phyloP scores from a whole-genome alignment of 2,113 vertebrate genomes.

The Tragelaphus strepsiceros region DNA sequence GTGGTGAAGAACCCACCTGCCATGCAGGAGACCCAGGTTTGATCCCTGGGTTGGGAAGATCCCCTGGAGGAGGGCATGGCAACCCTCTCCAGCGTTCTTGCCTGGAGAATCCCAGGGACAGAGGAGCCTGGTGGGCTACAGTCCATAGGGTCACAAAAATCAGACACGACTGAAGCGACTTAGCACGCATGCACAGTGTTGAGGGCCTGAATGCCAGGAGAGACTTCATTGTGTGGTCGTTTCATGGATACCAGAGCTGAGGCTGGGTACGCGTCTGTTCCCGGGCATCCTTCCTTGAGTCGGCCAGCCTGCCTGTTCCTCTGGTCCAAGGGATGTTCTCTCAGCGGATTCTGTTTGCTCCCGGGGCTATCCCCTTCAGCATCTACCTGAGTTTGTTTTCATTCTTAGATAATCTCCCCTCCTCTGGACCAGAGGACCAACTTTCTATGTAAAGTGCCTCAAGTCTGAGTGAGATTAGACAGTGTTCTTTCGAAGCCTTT shows the following conservation, averaged over 20 bases:
- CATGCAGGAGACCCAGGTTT: background rate
- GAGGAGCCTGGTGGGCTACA: background rate
- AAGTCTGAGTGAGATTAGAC: accelerated
- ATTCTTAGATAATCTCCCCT: too few relatives aligned
- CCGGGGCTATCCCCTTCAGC: background rate
- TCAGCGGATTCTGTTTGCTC: background rate
- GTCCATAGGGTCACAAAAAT: background rate
- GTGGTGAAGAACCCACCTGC: background rate
- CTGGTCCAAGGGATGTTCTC: too few relatives aligned
- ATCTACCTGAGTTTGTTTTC: background rate
- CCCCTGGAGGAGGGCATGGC: background rate
- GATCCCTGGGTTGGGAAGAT: background rate
- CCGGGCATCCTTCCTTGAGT: accelerated
- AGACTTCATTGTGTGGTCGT: accelerated
- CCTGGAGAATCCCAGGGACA: background rate
- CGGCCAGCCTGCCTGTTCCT: background rate
- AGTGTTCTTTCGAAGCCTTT: background rate
- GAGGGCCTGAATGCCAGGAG: accelerated
- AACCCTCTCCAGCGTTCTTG: accelerated
- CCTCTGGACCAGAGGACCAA: background rate
- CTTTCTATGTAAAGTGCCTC: background rate
- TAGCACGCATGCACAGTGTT: accelerated
- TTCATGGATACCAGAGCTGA: background rate
- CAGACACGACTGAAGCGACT: background rate
- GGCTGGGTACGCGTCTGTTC: background rate